Evolutionary conservation across 2,888 invertebrate genomes (phyloP).

Genomic region (Stenodera caucasica): DNA sequence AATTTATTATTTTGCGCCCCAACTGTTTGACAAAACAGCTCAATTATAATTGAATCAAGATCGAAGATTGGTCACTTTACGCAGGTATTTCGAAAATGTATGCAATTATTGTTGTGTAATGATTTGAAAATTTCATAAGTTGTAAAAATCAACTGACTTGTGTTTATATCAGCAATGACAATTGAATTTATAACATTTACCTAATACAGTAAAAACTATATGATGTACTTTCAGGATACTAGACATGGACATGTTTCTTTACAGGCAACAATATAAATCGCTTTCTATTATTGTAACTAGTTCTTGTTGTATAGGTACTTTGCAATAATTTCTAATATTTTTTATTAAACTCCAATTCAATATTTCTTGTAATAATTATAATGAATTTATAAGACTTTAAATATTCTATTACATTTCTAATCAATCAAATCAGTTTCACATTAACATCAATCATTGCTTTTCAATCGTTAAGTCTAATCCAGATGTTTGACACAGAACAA

Average conservation of each 20-base stretch:
- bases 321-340: not conserved
- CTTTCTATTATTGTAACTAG: conserved; percentile 5
- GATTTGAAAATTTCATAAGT: not conserved
- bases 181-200: conserved; percentile 24
- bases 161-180: conserved; percentile 11
- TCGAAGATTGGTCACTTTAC: too few species aligned
- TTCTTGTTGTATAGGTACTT: not conserved
- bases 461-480: conserved; percentile 9
- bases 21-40: too few species aligned
- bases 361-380: not conserved
- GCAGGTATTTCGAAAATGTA: too few species aligned
- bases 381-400: too few species aligned
- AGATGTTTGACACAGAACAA: conserved; percentile 11
- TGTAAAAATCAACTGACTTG: not conserved
- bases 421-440: conserved; percentile 14
- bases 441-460: conserved; percentile 14
- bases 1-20: conserved; percentile 9
- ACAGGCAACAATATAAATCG: not conserved
- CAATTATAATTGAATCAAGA: too few species aligned
- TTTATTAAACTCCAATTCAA: not conserved
- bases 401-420: not conserved
- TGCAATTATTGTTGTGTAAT: too few species aligned
- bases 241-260: conserved; percentile 7
- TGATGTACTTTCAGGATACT: conserved; percentile 27
- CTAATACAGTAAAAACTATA: conserved; percentile 35